These are phyloP conservation scores for Pandemis heparana DNA, from an alignment of 2,888 invertebrate species.

Conservation along the genomic window DNA sequence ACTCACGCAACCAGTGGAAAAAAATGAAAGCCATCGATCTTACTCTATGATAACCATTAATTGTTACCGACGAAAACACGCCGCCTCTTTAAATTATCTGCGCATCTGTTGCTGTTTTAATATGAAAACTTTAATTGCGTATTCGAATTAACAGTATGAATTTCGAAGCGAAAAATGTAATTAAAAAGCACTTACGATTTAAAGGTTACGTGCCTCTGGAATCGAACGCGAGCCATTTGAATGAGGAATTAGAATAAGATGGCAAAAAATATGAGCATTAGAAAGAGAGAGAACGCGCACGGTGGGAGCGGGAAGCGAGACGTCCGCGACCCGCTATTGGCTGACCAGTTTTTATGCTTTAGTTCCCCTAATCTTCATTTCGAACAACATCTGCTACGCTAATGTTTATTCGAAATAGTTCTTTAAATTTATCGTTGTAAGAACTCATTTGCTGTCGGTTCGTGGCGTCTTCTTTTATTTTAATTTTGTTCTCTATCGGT, in stretches of 20 bases:
- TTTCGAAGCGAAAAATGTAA: conserved; percentile 32
- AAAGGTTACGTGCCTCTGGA: conserved; percentile 77
- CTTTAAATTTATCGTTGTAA: conserved; percentile 77
- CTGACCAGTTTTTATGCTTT: conserved; percentile 84
- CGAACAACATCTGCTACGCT: conserved; percentile 81
- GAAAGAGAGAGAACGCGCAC: conserved; percentile 69
- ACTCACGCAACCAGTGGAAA: conserved; percentile 68
- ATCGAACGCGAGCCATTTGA: conserved; percentile 79
- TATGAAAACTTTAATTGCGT: conserved; percentile 33
- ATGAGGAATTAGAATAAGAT: conserved; percentile 84
- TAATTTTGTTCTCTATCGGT: conserved; percentile 69
- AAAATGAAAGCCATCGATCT: conserved; percentile 66
- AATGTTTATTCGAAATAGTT: conserved; percentile 80
- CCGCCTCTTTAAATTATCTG: conserved; percentile 40
- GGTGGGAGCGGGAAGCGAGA: conserved; percentile 67
- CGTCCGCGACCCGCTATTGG: conserved; percentile 69
- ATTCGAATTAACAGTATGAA: conserved; percentile 29
- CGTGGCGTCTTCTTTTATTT: conserved; percentile 61
- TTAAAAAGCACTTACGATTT: conserved; percentile 46
- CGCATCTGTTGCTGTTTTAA: conserved; percentile 36
- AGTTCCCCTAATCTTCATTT: conserved; percentile 85
- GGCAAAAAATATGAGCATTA: conserved; percentile 84
- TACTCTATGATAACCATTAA: conserved; percentile 66
- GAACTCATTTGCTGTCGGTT: conserved; percentile 74
- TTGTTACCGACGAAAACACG: conserved; percentile 50